Evolutionary conservation across 2,888 invertebrate genomes (phyloP), one percentile per base, ranked within the genome.

Genomic region (Trichopoda pennipes): DNA sequence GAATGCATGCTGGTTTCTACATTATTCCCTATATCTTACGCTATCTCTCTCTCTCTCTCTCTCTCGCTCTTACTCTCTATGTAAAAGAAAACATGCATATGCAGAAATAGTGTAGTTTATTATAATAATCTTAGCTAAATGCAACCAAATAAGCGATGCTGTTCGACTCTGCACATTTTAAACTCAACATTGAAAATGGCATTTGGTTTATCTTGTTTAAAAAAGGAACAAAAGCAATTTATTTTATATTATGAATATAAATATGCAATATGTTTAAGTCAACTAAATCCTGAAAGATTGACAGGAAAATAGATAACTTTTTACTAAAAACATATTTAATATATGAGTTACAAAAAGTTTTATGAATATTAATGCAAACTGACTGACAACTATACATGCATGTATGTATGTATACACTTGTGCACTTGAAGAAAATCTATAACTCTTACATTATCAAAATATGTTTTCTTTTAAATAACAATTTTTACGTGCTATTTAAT

Each of bases 321-420:
- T 19, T 58, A 17, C 63, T 49, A 66, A 72, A 17, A 70, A 14
- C 64, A 69, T 58, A 42, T 55, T 53, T n/a, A 51, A 51, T 44
- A 17, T 44, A 42, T 56, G 47, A n/a, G 21, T 47, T 16, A 32
- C 7, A 69, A 58, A 69, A 66, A 66, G 23, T 49, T 7, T 28
- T 35, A 81, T 81, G 69, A 77, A 81, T 81, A 81, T 73, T 77
- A 77, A 77, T 77, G 56, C 16, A 61, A 55, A 47, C 32, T 49
- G 47, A 47, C 56, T 69, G 44, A 42, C n/a, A 47, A 56, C 8
- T 10, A 56, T 38, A 19, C 12, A n/a, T n/a, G n/a, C n/a, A n/a
- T n/a, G n/a, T n/a, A n/a, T n/a, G n/a, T n/a, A n/a, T n/a, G n/a
- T n/a, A n/a, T n/a, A 16, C 19, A 51, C 35, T 60, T n/a, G 12